Evolutionary conservation across 2,113 vertebrate genomes (phyloP).

Genomic region (Gopherus flavomarginatus): DNA sequence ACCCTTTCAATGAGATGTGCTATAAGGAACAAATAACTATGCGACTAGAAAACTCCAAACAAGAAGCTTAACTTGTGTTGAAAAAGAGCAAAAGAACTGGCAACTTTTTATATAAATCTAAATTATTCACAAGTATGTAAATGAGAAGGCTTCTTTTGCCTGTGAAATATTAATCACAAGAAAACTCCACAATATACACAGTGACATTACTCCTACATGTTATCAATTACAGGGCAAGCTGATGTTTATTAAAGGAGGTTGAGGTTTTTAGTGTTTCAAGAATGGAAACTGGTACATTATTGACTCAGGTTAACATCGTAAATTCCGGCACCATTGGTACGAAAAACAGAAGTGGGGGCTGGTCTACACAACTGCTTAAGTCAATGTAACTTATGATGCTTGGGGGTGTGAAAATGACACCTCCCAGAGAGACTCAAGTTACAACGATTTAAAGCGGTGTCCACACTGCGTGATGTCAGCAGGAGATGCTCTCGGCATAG

Average conservation of each 20-base stretch:
- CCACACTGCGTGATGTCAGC: too few relatives aligned
- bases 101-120: background rate
- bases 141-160: conserved; percentile 5
- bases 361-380: too few relatives aligned
- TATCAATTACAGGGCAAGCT: background rate
- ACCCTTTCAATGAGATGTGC: background rate
- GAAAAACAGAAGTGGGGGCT: background rate
- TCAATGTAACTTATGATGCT: too few relatives aligned
- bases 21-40: background rate
- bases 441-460: too few relatives aligned
- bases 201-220: background rate
- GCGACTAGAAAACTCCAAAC: accelerated
- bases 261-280: background rate
- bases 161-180: background rate
- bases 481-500: too few relatives aligned
- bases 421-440: too few relatives aligned
- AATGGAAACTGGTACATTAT: background rate
- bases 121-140: background rate
- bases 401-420: too few relatives aligned
- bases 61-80: background rate
- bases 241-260: background rate
- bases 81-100: background rate
- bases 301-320: conserved; percentile 1
- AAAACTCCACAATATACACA: background rate
- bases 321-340: background rate